phyloP scores from a whole-genome alignment of 2,888 invertebrate species.

The Hemithea aestivaria region DNA sequence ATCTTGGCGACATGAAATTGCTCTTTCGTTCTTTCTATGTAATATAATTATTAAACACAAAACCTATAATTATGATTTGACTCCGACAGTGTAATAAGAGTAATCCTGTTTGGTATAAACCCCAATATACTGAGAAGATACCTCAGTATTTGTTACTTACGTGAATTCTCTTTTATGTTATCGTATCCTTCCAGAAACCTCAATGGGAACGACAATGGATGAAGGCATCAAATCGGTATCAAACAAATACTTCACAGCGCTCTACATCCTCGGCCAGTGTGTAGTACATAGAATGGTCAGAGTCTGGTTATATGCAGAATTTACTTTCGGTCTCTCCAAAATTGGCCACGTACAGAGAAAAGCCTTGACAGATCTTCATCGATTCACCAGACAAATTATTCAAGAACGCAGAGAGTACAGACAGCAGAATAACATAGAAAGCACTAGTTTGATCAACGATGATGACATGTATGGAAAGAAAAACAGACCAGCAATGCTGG shows the following conservation, averaged over 20 bases:
- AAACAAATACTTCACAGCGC: slow-evolving; percentile 58
- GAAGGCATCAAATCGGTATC: slow-evolving; percentile 41
- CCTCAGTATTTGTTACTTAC: no score
- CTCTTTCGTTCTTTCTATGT: no score
- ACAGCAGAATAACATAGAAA: slow-evolving; percentile 19
- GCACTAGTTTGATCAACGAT: slow-evolving; percentile 8
- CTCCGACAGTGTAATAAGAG: no score
- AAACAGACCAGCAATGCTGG: slow-evolving; percentile 80
- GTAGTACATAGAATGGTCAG: slow-evolving; percentile 23
- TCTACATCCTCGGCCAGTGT: slow-evolving; percentile 23
- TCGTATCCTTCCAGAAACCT: slow-evolving; percentile 44
- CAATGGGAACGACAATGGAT: slow-evolving; percentile 78
- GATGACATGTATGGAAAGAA: slow-evolving; percentile 46
- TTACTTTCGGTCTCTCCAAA: slow-evolving; percentile 12
- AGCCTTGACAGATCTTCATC: slow-evolving; percentile 65
- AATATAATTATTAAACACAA: no score
- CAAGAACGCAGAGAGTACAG: slow-evolving; percentile 40
- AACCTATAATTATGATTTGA: no score
- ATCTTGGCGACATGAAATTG: no score
- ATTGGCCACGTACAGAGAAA: slow-evolving; percentile 14
- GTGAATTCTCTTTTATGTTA: no score
- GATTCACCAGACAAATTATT: slow-evolving; percentile 74
- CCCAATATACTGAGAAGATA: no score
- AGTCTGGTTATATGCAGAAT: slow-evolving; percentile 24
- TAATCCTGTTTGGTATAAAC: no score